Evolutionary conservation across 2,797 vertebrate genomes (phyloP).

Genomic region (Gila robusta): DNA sequence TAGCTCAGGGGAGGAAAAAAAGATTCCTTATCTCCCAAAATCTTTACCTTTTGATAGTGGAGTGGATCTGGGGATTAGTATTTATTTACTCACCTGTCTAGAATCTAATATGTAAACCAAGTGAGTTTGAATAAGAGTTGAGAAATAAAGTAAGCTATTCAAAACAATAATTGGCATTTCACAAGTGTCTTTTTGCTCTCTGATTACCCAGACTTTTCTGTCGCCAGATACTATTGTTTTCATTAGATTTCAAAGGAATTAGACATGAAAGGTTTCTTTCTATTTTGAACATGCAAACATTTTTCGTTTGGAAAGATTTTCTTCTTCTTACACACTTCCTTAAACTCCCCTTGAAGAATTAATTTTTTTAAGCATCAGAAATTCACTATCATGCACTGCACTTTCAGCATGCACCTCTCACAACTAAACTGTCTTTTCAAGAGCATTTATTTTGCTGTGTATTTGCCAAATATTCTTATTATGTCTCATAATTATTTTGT

Average conservation of each 20-base stretch:
- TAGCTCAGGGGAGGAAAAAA: neutral
- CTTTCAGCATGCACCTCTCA: neutral
- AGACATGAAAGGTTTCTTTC: constrained; percentile 17
- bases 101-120: neutral
- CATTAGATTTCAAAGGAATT: constrained; percentile 36
- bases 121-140: neutral
- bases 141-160: neutral
- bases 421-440: neutral
- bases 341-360: neutral
- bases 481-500: neutral
- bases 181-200: too few species aligned
- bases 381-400: neutral
- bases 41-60: neutral
- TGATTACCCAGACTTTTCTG: constrained; percentile 5
- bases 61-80: neutral
- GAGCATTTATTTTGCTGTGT: neutral
- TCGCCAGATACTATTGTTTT: constrained; percentile 35
- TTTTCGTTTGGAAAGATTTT: neutral
- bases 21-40: neutral
- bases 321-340: neutral
- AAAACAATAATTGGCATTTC: neutral
- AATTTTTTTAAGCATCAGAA: neutral
- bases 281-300: constrained; percentile 3
- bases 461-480: neutral
- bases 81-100: neutral